Base-by-base conservation (phyloP, 2,113 vertebrate species). In the Thamnaconus septentrionalis region DNA sequence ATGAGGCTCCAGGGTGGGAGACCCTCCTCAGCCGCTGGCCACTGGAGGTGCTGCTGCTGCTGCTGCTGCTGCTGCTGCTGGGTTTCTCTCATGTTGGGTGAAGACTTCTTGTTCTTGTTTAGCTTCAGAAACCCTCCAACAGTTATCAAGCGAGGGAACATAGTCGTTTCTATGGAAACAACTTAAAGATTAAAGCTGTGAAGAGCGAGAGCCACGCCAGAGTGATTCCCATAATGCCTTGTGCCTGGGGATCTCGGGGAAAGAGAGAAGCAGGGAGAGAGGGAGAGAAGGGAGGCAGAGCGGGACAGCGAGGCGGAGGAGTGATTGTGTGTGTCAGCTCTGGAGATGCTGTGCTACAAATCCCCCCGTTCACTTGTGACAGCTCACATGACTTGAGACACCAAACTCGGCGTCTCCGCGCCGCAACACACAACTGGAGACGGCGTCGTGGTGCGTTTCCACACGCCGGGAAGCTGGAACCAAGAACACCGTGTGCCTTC, bases 151-250 rank as follows among this genome's bases (percentile, higher is more conserved):
- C 44, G 59, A 89, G 69, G 39, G 73, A 85, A 87, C 46, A 7
- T 72, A 73, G 66, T 80, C 66, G 90, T 93, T 93, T 89, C 92
- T 91, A 92, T 92, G 90, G 91, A 88, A 92, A 93, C 91, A 84
- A 90, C 89, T 91, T 90, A 89, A 92, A 93, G 90, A 92, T 92
- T 86, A 91, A 87, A 88, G 80, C 82, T 76, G 79, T 56, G 76
- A 89, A 80, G 82, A 88, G 82, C 62, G 53, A 84, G 70, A 83
- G 83, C 77, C 59, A 79, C 79, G 82, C 83, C 80, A 79, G 75
- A 81, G 76, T 80, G 80, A 84, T 80, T 88, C 85, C 85, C 83
- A 85, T 78, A 88, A 85, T 84, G 81, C 85, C 77, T 83, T 85
- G 76, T 85, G 78, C 84, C 75, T 64, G 84, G 83, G 83, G 85